Conservation (phyloP, 2,797 vertebrate species). For the Simalia tracyae region DNA sequence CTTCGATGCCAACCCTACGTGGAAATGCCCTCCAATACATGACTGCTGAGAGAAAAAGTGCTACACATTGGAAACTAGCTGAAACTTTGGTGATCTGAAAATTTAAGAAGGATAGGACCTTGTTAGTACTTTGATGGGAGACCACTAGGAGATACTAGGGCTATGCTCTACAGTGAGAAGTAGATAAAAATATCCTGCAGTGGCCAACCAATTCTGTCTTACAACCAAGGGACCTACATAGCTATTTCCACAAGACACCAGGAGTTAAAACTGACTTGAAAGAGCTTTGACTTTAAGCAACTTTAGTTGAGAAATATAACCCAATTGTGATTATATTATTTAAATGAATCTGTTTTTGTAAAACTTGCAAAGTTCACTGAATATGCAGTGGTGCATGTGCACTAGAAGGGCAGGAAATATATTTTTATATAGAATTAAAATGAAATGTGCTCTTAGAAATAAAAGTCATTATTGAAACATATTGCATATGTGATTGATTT, state of each 20-base stretch:
- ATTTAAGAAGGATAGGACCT: not conserved
- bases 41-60: not conserved
- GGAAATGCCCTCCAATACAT: not conserved
- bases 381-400: not conserved
- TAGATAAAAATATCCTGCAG: not conserved
- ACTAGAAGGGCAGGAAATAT: not conserved
- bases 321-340: not conserved
- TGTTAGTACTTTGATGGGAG: not conserved
- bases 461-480: not conserved
- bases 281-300: not conserved
- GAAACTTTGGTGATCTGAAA: not conserved
- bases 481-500: not conserved
- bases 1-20: not conserved
- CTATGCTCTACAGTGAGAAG: not conserved
- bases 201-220: not conserved
- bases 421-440: not conserved
- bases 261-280: not conserved
- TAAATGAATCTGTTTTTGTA: not conserved
- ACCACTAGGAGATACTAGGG: not conserved
- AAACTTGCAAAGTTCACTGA: not conserved
- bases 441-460: not conserved
- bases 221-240: not conserved
- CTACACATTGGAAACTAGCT: not conserved
- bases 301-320: not conserved
- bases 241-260: not conserved